phyloP scores from a whole-genome alignment of 1,140 invertebrate species.

The Chlorops oryzae region DNA sequence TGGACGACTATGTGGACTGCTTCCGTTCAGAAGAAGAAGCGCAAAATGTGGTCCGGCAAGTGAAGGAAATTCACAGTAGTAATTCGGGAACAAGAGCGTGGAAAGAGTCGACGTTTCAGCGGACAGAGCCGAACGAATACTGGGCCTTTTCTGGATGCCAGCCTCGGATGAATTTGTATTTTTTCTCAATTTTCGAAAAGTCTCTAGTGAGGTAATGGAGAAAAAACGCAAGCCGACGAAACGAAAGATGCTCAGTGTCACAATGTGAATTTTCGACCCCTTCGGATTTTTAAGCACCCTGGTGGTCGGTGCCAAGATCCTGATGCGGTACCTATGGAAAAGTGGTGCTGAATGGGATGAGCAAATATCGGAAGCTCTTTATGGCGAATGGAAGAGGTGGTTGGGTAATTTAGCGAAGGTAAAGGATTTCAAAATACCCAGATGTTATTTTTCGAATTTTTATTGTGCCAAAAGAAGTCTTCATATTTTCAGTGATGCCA shows the following conservation, averaged over 20 bases:
- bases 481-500: constrained; percentile 10
- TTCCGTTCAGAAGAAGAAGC: constrained; percentile 21
- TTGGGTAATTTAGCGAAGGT: background rate
- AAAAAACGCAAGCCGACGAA: background rate
- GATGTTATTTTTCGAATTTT: background rate
- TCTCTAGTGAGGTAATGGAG: background rate
- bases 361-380: background rate
- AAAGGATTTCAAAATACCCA: background rate
- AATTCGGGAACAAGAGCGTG: background rate
- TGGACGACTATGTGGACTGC: constrained; percentile 44
- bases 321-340: background rate
- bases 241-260: background rate
- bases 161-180: background rate
- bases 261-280: background rate
- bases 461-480: background rate
- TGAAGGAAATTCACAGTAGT: background rate
- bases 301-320: background rate
- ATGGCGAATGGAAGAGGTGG: background rate
- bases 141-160: background rate
- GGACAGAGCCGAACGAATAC: background rate
- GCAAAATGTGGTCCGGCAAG: constrained; percentile 11
- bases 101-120: background rate
- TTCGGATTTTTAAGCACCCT: background rate
- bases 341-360: background rate
- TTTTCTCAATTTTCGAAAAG: background rate